Conservation (phyloP, 2,797 vertebrate genomes). For the Remorina albescens region DNA sequence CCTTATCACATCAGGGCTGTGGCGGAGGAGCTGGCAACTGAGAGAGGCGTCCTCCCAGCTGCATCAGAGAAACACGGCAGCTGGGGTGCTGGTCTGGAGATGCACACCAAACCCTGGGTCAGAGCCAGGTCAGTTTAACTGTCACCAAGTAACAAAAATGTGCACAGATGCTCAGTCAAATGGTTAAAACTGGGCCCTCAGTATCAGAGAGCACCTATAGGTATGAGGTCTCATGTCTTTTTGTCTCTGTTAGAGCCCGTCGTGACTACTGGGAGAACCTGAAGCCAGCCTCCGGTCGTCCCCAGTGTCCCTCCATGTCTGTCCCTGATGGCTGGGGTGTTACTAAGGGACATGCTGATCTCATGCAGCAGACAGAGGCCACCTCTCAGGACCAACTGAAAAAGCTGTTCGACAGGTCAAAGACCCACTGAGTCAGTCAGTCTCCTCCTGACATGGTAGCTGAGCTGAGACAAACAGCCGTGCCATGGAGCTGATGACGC, state of each 20-base stretch:
- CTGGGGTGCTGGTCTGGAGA: slow-evolving; percentile 90
- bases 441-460: slow-evolving; percentile 10
- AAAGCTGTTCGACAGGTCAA: slow-evolving; percentile 88
- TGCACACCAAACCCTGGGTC: slow-evolving; percentile 97
- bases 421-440: slow-evolving; percentile 67
- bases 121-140: slow-evolving; percentile 88
- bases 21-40: slow-evolving; percentile 89
- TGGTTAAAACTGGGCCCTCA: neutral
- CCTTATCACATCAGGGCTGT: slow-evolving; percentile 93
- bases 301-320: slow-evolving; percentile 91
- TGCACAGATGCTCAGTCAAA: neutral
- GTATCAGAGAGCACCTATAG: neutral
- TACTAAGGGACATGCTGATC: slow-evolving; percentile 90
- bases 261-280: slow-evolving; percentile 96
- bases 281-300: slow-evolving; percentile 93
- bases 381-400: slow-evolving; percentile 91
- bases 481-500: slow-evolving; percentile 17
- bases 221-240: neutral
- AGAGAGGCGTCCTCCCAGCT: slow-evolving; percentile 86
- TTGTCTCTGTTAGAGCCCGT: slow-evolving; percentile 86
- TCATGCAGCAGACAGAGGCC: slow-evolving; percentile 97
- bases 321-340: slow-evolving; percentile 92
- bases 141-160: neutral
- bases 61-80: slow-evolving; percentile 92
- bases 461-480: slow-evolving; percentile 7